Evolutionary conservation across 2,888 invertebrate genomes (phyloP).

Genomic region (Lamproptera curius): DNA sequence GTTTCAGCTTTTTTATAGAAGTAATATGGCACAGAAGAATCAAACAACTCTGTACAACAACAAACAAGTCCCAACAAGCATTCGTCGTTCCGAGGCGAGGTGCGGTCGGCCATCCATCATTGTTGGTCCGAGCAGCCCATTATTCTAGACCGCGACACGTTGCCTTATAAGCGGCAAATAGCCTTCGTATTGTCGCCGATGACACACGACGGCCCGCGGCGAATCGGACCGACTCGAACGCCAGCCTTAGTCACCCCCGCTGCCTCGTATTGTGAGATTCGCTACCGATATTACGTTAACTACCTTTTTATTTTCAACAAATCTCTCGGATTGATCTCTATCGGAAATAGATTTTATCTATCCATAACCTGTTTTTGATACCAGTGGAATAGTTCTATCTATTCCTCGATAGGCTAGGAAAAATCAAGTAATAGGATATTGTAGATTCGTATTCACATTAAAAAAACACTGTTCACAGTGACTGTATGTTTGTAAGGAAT

Average conservation of each 20-base stretch:
- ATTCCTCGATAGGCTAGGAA: neutral
- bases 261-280: slow-evolving; percentile 35
- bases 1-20: too few relatives aligned
- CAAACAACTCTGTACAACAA: too few relatives aligned
- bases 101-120: slow-evolving; percentile 43
- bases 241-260: slow-evolving; percentile 26
- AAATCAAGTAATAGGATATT: too few relatives aligned
- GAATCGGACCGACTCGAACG: slow-evolving; percentile 29
- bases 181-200: slow-evolving; percentile 35
- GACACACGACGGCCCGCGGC: slow-evolving; percentile 36
- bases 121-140: slow-evolving; percentile 38
- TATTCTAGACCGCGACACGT: slow-evolving; percentile 20
- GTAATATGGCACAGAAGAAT: too few relatives aligned
- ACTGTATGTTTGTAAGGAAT: too few relatives aligned
- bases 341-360: neutral
- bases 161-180: slow-evolving; percentile 35
- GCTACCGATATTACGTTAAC: too few relatives aligned
- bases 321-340: neutral
- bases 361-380: neutral
- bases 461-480: too few relatives aligned
- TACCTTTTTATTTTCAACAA: neutral
- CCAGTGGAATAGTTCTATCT: neutral
- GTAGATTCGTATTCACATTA: too few relatives aligned
- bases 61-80: too few relatives aligned
- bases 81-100: slow-evolving; percentile 55